Conservation (phyloP, 92 coral and sea anemone species). For the Plumapathes pennacea region DNA sequence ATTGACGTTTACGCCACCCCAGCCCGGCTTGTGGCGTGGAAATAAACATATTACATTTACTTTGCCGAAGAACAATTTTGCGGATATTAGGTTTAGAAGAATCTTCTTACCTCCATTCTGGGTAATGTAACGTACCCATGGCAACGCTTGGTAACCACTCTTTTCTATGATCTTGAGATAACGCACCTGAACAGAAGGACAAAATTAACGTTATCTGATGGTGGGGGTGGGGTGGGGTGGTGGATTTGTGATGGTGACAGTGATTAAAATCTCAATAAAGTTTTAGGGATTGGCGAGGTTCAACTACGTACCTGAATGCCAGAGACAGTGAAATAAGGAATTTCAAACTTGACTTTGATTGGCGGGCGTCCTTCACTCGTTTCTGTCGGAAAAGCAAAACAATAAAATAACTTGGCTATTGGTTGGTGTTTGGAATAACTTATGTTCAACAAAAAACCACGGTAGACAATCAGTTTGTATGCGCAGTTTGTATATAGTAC, state of each 20-base stretch:
- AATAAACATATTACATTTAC: not conserved
- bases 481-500: no score
- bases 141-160: constrained; percentile 99
- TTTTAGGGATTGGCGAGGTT: not conserved
- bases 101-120: constrained; percentile 92
- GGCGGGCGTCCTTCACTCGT: constrained; percentile 88
- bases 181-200: constrained; percentile 67
- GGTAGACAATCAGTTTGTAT: no score
- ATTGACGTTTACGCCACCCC: not conserved
- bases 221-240: no score
- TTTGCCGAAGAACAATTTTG: not conserved
- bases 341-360: constrained; percentile 96
- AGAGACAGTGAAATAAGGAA: constrained; percentile 97
- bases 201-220: no score
- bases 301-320: constrained; percentile 84
- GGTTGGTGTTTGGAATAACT: no score
- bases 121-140: constrained; percentile 99
- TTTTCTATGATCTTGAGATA: constrained; percentile 97
- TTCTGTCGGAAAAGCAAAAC: constrained; percentile 53
- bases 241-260: no score
- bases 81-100: not conserved
- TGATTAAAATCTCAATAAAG: not conserved
- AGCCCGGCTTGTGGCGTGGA: not conserved
- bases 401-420: not conserved
- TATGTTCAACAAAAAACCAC: no score